These are phyloP conservation scores for Thymallus thymallus DNA, from an alignment of 2,113 vertebrate genomes.

Conservation along the genomic window DNA sequence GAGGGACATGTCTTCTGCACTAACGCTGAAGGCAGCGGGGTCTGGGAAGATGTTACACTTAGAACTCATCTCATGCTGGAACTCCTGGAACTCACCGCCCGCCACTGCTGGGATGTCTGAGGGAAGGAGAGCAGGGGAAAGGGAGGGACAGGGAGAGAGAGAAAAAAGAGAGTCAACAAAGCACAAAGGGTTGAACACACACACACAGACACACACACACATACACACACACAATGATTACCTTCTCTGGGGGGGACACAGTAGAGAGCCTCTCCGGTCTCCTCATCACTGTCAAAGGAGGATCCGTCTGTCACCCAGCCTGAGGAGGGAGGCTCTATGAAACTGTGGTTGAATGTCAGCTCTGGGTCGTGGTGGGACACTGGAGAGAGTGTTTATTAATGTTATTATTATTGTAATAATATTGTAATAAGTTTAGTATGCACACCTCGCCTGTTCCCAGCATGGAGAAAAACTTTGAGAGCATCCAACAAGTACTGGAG, in stretches of 20 bases:
- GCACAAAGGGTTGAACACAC: not conserved
- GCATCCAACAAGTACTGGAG: not conserved
- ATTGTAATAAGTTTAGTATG: too few relatives aligned
- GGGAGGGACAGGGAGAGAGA: conserved; percentile 25
- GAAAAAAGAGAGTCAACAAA: not conserved
- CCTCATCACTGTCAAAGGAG: conserved; percentile 83
- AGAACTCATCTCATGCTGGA: conserved; percentile 72
- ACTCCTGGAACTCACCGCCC: conserved; percentile 63
- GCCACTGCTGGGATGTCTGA: conserved; percentile 68
- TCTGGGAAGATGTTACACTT: conserved; percentile 74
- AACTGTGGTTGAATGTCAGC: conserved; percentile 95
- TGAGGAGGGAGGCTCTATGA: conserved; percentile 88
- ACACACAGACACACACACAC: not conserved
- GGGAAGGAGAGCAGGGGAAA: conserved; percentile 11
- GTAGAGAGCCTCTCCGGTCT: conserved; percentile 80
- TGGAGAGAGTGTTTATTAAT: conserved; percentile 48
- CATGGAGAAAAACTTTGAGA: too few relatives aligned
- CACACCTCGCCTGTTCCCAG: too few relatives aligned
- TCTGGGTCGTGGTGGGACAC: conserved; percentile 93
- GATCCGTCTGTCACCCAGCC: conserved; percentile 91
- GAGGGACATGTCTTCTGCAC: conserved; percentile 80
- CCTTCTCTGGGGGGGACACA: conserved; percentile 88
- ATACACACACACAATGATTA: conserved; percentile 45
- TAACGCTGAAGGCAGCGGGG: conserved; percentile 72
- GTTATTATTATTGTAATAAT: too few relatives aligned